Evolutionary conservation across 1,140 invertebrate genomes (phyloP).

Genomic region (Microplitis demolitor): DNA sequence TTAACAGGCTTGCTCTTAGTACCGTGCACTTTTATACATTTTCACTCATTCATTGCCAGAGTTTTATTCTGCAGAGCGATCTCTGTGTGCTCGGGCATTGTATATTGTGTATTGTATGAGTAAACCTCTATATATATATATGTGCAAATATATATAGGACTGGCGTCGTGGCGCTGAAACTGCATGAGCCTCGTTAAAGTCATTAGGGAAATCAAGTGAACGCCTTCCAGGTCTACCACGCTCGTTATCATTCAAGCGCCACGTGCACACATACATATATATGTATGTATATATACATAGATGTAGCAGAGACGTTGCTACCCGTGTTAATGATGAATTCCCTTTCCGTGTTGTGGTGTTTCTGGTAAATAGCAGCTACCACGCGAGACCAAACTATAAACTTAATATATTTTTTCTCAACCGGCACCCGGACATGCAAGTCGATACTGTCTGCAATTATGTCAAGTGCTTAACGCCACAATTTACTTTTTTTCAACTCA

Average conservation of each 20-base stretch:
- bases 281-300: background rate
- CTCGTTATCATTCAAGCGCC: conserved; percentile 3
- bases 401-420: background rate
- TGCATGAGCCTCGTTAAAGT: conserved; percentile 34
- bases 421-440: too few relatives aligned
- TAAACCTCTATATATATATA: background rate
- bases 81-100: too few relatives aligned
- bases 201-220: conserved; percentile 38
- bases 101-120: background rate
- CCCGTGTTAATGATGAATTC: too few relatives aligned
- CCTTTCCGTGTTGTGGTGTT: too few relatives aligned
- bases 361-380: too few relatives aligned
- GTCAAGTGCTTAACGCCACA: background rate
- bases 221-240: conserved; percentile 9
- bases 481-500: background rate
- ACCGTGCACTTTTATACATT: background rate
- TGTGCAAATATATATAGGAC: background rate
- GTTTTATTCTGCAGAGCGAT: background rate
- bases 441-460: background rate
- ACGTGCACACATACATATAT: background rate
- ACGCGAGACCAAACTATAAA: too few relatives aligned
- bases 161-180: conserved; percentile 1
- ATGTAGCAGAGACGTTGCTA: too few relatives aligned
- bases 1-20: background rate
- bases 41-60: background rate